Evolutionary conservation across 2,797 vertebrate species (phyloP), one percentile per base, ranked within the genome.

Genomic region (Anas bernieri): DNA sequence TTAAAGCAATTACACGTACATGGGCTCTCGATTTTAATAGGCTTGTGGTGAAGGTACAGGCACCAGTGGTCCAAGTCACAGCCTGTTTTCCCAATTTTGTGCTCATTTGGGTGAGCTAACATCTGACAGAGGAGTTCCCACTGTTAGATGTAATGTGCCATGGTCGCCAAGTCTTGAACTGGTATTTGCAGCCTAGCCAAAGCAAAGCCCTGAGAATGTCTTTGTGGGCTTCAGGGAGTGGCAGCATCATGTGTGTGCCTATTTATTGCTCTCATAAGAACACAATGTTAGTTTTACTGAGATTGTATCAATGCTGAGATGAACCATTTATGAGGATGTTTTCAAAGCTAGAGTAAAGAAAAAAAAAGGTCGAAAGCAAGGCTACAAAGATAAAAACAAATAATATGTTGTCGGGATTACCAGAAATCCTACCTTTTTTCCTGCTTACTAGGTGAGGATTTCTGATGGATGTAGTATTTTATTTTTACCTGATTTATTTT

Each of bases 171-270:
- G 20, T 69, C 37, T 48, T 52, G 52, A 63, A 14, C 25, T 78
- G 45, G 12, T 5, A 2, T 45, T 78, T 0, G 0, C 39, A 75
- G 48, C 17, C 12, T 56, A 17, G 30, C 23, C 3, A 6, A 33
- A 80, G 15, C 46, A 74, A 82, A 85, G n/a, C 50, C 82, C 72
- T 85, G 59, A 54, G 26, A 78, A 59, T 17, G 14, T 48, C 30
- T 39, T 31, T 11, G 17, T 45, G 73, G 15, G 5, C 58, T 70
- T 75, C 39, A 43, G 73, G 16, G 46, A 66, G 17, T 68, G 35
- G 25, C 50, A 67, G 3, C 72, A 48, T 18, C 4, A 2, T 17
- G 17, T 56, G 4, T 61, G 5, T 39, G 26, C 48, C 28, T 22
- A 33, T 30, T 70, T 39, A 26, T 39, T 52, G 67, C 18, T 30